Evolutionary conservation across 2,797 vertebrate genomes (phyloP).

Genomic region (Hyperoplus immaculatus): DNA sequence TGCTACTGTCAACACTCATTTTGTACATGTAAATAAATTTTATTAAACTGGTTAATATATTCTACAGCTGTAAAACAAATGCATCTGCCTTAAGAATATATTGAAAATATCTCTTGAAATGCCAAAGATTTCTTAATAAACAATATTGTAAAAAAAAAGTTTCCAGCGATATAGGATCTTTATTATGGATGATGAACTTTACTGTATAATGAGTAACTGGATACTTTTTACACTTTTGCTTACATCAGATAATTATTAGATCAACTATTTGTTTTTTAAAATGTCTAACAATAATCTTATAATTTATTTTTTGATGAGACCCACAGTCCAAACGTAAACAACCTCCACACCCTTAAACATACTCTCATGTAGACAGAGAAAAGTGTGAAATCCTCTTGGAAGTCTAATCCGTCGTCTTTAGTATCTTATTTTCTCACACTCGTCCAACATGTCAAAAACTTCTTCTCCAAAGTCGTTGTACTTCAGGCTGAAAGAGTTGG

Average conservation of each 20-base stretch:
- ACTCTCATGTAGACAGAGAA: not conserved
- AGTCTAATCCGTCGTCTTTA: constrained; percentile 37
- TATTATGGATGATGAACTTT: not conserved
- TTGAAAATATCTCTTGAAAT: constrained; percentile 20
- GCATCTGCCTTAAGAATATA: constrained; percentile 47
- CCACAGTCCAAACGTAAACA: not conserved
- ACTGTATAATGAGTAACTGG: not conserved
- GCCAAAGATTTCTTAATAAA: constrained; percentile 67
- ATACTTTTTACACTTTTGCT: not conserved
- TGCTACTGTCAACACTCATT: constrained; percentile 36
- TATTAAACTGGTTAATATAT: constrained; percentile 62
- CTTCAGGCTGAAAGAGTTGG: constrained; percentile 72
- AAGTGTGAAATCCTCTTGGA: not conserved
- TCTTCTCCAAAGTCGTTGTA: constrained; percentile 83
- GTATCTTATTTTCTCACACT: constrained; percentile 73
- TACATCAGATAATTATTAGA: not conserved
- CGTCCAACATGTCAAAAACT: constrained; percentile 66
- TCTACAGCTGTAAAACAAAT: constrained; percentile 62
- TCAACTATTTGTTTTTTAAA: not conserved
- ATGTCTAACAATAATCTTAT: not conserved
- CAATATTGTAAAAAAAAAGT: constrained; percentile 29
- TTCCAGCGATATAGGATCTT: not conserved
- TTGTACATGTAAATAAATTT: constrained; percentile 66
- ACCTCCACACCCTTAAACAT: not conserved
- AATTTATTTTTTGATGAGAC: not conserved